Conservation (phyloP, 2,113 vertebrate genomes). For the Phalacrocorax aristotelis region DNA sequence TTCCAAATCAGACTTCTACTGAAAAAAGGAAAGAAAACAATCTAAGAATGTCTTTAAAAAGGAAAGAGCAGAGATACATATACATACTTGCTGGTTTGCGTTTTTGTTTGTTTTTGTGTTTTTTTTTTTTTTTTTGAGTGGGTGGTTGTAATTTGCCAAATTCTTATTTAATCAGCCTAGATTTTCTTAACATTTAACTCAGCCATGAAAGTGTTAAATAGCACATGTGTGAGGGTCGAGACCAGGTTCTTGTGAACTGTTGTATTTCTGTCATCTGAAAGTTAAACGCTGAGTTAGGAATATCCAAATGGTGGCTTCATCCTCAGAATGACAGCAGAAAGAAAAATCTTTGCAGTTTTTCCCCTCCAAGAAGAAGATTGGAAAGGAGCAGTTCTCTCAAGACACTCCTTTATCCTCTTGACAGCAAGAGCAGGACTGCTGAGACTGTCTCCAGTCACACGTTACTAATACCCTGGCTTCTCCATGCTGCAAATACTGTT, state of each 20-base stretch:
- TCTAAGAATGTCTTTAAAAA: background rate
- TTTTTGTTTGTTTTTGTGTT: no score
- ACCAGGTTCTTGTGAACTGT: background rate
- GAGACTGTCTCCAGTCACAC: slow-evolving; percentile 9
- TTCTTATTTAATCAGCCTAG: background rate
- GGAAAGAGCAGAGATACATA: background rate
- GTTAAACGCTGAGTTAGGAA: slow-evolving; percentile 29
- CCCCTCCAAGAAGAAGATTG: background rate
- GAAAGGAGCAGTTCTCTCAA: background rate
- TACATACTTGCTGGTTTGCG: background rate
- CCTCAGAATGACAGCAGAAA: slow-evolving; percentile 21
- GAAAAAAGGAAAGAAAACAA: background rate
- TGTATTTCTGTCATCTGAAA: slow-evolving; percentile 40
- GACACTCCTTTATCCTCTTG: slow-evolving; percentile 8
- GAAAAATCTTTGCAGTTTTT: slow-evolving; percentile 48
- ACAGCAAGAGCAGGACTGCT: background rate
- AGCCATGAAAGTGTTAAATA: background rate
- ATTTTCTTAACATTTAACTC: background rate
- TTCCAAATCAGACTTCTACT: background rate
- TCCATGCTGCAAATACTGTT: background rate
- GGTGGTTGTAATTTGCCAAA: background rate
- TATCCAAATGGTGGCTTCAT: slow-evolving; percentile 33
- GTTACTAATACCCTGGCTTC: background rate
- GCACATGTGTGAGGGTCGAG: background rate
- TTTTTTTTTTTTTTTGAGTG: background rate